Conservation (phyloP, 2,797 vertebrate genomes). For the Anguilla obscura region DNA sequence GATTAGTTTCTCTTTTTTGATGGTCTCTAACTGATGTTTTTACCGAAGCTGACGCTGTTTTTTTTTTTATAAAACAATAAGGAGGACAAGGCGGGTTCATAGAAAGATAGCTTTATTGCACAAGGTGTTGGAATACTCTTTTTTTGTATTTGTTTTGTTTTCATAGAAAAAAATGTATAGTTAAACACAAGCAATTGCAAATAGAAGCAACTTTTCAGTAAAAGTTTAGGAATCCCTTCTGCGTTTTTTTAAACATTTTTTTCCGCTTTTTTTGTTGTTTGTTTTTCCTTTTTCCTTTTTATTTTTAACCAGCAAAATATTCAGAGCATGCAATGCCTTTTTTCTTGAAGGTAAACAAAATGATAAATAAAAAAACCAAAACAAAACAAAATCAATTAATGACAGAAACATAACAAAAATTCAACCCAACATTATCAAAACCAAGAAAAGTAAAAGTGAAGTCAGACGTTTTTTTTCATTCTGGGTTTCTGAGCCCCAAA, state of each 20-base stretch:
- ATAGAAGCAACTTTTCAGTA: conserved; percentile 86
- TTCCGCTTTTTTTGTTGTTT: conserved; percentile 70
- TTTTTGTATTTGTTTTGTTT: conserved; percentile 84
- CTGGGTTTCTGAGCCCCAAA: conserved; percentile 66
- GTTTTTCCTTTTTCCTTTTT: conserved; percentile 66
- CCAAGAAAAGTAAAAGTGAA: conserved; percentile 56
- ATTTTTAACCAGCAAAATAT: conserved; percentile 87
- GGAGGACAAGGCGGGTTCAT: conserved; percentile 64
- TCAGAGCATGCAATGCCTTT: conserved; percentile 90
- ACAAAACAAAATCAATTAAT: conserved; percentile 68
- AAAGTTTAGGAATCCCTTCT: conserved; percentile 75
- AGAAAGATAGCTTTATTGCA: conserved; percentile 99
- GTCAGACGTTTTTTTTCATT: conserved; percentile 64
- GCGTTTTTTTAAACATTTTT: conserved; percentile 66
- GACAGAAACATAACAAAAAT: conserved; percentile 67
- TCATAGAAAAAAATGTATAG: conserved; percentile 92
- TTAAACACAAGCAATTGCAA: conserved; percentile 99
- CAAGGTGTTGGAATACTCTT: conserved; percentile 90
- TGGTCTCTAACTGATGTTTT: too few species aligned
- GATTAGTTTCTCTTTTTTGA: too few species aligned
- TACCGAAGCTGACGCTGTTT: neutral
- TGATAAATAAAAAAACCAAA: conserved; percentile 70
- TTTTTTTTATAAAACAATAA: conserved; percentile 33
- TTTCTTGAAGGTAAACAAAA: conserved; percentile 71
- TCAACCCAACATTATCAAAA: conserved; percentile 60